phyloP scores from a whole-genome alignment of 2,797 vertebrate genomes.

The Gymnodraco acuticeps region DNA sequence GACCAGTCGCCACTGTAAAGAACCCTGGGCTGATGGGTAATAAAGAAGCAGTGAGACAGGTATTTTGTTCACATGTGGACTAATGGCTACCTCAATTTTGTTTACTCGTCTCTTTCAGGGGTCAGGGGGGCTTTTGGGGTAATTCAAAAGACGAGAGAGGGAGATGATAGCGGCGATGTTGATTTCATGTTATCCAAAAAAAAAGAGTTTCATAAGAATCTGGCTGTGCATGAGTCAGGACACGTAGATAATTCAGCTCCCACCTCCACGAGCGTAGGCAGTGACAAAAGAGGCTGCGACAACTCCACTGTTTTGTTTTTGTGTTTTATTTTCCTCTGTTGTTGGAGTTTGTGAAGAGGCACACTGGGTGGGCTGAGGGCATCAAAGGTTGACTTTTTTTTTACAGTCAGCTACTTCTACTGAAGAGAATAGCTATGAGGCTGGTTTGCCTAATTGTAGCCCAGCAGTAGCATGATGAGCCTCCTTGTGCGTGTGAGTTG shows the following conservation, averaged over 20 bases:
- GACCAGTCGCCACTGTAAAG: background rate
- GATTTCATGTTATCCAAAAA: constrained; percentile 38
- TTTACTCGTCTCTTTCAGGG: constrained; percentile 4
- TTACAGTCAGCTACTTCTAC: constrained; percentile 42
- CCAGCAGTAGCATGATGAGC: constrained; percentile 53
- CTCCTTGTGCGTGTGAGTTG: constrained; percentile 14
- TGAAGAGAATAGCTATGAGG: constrained; percentile 66
- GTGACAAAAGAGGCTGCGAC: constrained; percentile 68
- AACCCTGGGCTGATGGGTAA: constrained; percentile 26
- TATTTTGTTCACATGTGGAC: constrained; percentile 35
- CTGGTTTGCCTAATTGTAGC: constrained; percentile 60
- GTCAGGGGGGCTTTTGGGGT: constrained; percentile 3
- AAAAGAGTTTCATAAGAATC: constrained; percentile 61
- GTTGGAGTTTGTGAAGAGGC: constrained; percentile 61
- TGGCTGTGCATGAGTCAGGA: constrained; percentile 64
- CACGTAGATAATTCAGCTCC: constrained; percentile 64
- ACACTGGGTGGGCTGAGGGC: constrained; percentile 60
- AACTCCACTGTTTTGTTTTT: constrained; percentile 50
- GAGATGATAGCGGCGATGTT: constrained; percentile 26
- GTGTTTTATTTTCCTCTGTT: constrained; percentile 33
- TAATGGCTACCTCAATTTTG: constrained; percentile 5
- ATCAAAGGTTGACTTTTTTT: constrained; percentile 56
- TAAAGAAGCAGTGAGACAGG: constrained; percentile 27
- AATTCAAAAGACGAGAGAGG: constrained; percentile 10
- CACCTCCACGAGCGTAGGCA: constrained; percentile 74